These are phyloP conservation scores for Drosophila busckii DNA, from an alignment of 1,140 invertebrate genomes.

Conservation along the genomic window DNA sequence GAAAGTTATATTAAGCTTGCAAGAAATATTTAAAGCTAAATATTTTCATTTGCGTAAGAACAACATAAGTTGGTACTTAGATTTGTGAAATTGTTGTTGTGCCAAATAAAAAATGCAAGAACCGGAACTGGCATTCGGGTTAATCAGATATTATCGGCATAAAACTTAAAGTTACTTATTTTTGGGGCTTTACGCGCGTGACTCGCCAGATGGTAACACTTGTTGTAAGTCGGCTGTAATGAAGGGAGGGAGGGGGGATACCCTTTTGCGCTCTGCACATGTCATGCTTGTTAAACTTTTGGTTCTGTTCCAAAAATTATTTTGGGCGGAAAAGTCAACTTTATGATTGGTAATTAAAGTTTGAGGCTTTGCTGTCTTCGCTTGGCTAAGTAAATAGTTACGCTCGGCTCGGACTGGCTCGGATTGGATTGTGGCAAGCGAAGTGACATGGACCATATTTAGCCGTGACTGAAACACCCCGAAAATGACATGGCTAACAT, in stretches of 20 bases:
- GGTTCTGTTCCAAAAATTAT: slow-evolving; percentile 72
- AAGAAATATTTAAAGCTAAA: neutral
- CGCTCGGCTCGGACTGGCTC: slow-evolving; percentile 44
- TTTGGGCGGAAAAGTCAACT: slow-evolving; percentile 46
- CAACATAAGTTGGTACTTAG: too few species aligned
- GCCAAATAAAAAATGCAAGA: neutral
- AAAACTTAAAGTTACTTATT: slow-evolving; percentile 16
- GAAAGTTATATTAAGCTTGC: slow-evolving; percentile 49
- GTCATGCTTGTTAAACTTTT: slow-evolving; percentile 72
- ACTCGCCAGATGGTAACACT: slow-evolving; percentile 1
- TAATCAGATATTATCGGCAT: slow-evolving; percentile 1
- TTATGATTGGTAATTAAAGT: slow-evolving; percentile 68
- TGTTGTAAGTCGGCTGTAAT: neutral
- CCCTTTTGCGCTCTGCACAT: slow-evolving; percentile 8
- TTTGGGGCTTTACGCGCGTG: slow-evolving; percentile 32
- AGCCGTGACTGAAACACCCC: slow-evolving; percentile 26
- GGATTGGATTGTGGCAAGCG: slow-evolving; percentile 36
- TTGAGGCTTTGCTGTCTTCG: slow-evolving; percentile 14
- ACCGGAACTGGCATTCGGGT: slow-evolving; percentile 6
- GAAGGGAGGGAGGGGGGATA: slow-evolving; percentile 1
- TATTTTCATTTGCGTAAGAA: neutral
- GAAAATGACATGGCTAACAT: slow-evolving; percentile 51
- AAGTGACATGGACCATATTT: slow-evolving; percentile 5
- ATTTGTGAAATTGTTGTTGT: too few species aligned
- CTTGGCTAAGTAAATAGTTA: slow-evolving; percentile 33